Base-by-base conservation (phyloP, 1,140 invertebrate species). In the Philotrypesis tridentata region DNA sequence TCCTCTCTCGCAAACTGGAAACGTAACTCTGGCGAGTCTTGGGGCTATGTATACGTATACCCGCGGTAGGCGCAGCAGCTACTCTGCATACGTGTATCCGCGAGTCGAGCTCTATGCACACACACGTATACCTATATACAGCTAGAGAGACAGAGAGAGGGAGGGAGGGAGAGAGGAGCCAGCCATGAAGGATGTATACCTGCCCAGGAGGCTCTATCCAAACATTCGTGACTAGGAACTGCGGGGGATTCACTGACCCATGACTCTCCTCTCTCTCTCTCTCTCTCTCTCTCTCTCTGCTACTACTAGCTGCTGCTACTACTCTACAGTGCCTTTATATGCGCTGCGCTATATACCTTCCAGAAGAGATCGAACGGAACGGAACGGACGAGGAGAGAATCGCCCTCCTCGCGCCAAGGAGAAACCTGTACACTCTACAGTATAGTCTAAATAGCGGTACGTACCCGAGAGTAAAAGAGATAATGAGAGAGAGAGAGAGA, bases 191-290 rank as follows among this genome's bases (percentile, higher is more conserved):
- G 78, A 60, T 79, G 65, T 43, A 74, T 79, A 37, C 73, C 83
- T 80, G 63, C 82, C 73, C 78, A 81, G 84, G 83, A 55, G 48
- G 81, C 84, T 85, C 71, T 85, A 85, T 84, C 83, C 83, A 84
- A 84, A 84, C 85, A 90, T 89, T 90, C 89, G 90, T 90, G 89
- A 89, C 89, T 90, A 88, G 86, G 86, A 89, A 90, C 88, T 86
- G 87, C 27, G 61, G 87, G 31, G 88, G 87, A 90, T 88, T 89
- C 89, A 87, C 87, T 91, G 89, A 91, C 89, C 89, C 90, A 88
- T 90, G 90, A 91, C 90, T 71, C 43, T 67, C 77, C 27, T 55
- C 14, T 17, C 43, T 48, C 17, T 48, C 43, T 40, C 37, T 14
- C 40, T 43, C 11, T 43, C 2, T 43, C 40, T 14, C 17, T 14